Base-by-base conservation (phyloP, 2,113 vertebrate genomes). In the Motacilla tschutschensis region DNA sequence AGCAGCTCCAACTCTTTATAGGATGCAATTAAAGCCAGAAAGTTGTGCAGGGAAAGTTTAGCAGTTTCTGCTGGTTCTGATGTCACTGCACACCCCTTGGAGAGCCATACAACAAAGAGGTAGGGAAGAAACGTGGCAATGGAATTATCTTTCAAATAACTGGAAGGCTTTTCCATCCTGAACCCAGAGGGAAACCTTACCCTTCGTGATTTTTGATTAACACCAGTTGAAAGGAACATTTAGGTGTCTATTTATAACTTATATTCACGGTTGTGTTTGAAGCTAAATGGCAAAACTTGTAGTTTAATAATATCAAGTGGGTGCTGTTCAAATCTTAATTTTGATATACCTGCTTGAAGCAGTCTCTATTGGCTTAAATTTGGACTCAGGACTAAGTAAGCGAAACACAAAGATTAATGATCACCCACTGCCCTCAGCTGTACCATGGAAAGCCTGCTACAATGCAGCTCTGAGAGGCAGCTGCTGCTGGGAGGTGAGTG, bases 1-100 rank as follows among this genome's bases (percentile, higher is more conserved):
- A 95, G 94, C 93, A 94, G 28, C 64, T 71, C 50, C 82, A 92
- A 14, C 31, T 28, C 57, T 92, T 90, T 47, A 20, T 17, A 24
- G 53, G 38, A 73, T 90, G 33, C n/a, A 54, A 1, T 90, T 72
- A 70, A 83, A 31, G 46, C n/a, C 60, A 46, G 53, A 59, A 84
- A 84, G 53, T 74, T 59, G 12, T 28, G 19, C n/a, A 13, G 70
- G 64, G 48, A 24, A 75, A 67, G 55, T 77, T 77, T 1, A 25
- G 47, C 17, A n/a, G 18, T 51, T 89, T 53, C 50, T 83, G 59
- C 16, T 3, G 8, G 17, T 17, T 53, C 66, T 84, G 71, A 46
- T 79, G 47, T 71, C 69, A 40, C 65, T 44, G 21, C 36, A 22
- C n/a, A 26, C 14, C 43, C 57, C 57, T 53, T 19, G 43, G 66